Evolutionary conservation across 1,140 invertebrate genomes (phyloP).

Genomic region (Chrysoperla carnea): DNA sequence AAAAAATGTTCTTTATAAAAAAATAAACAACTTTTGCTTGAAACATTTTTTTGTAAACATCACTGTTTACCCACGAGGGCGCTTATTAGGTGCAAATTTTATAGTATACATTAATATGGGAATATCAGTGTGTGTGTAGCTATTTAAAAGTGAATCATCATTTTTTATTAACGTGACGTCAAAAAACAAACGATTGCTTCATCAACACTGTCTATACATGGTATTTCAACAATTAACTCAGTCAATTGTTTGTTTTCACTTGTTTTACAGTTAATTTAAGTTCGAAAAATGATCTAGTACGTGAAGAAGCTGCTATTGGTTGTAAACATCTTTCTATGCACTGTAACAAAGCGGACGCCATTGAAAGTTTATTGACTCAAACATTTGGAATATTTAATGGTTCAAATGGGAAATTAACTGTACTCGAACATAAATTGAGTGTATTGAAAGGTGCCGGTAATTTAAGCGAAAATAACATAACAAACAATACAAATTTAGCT

Average conservation of each 20-base stretch:
- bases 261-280: constrained; percentile 51
- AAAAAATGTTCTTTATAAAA: too few relatives aligned
- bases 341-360: constrained; percentile 45
- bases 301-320: constrained; percentile 49
- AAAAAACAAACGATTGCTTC: too few relatives aligned
- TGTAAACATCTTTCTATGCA: constrained; percentile 50
- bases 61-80: too few relatives aligned
- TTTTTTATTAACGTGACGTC: too few relatives aligned
- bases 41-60: too few relatives aligned
- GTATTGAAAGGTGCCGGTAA: constrained; percentile 75
- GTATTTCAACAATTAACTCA: too few relatives aligned
- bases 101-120: too few relatives aligned
- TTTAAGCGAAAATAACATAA: constrained; percentile 54
- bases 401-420: constrained; percentile 79
- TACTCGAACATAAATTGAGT: constrained; percentile 72
- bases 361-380: constrained; percentile 50
- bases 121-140: too few relatives aligned
- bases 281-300: constrained; percentile 63
- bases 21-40: too few relatives aligned
- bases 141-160: too few relatives aligned
- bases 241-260: constrained; percentile 2
- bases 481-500: constrained; percentile 37
- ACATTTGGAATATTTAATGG: constrained; percentile 76
- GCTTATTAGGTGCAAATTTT: too few relatives aligned
- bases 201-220: too few relatives aligned